Evolutionary conservation across 1,140 invertebrate species (phyloP).

Genomic region (Nasonia vitripennis): DNA sequence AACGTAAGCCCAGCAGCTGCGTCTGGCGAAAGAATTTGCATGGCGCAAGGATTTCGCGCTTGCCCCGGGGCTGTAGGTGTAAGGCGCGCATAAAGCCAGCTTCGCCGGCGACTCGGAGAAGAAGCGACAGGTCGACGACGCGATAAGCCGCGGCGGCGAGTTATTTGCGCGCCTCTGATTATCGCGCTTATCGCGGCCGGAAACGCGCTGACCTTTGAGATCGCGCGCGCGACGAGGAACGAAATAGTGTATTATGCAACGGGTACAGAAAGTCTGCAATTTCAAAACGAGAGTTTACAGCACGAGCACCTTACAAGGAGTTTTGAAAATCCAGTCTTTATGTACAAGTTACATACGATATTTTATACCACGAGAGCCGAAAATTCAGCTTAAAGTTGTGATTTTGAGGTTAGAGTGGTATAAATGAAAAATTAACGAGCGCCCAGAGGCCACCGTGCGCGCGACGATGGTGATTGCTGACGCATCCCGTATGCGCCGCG

Average conservation of each 20-base stretch:
- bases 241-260: no score
- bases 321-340: no score
- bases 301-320: no score
- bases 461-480: background rate
- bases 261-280: no score
- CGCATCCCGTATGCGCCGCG: background rate
- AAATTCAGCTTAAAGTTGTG: no score
- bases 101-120: background rate
- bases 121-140: background rate
- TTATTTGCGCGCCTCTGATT: background rate
- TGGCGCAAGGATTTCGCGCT: conserved; percentile 35
- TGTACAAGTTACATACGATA: no score
- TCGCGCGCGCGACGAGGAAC: background rate
- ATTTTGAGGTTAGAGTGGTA: no score
- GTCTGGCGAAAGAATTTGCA: conserved; percentile 42
- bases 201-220: background rate
- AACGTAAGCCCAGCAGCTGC: background rate
- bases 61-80: background rate
- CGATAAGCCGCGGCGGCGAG: background rate
- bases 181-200: background rate
- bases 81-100: no score
- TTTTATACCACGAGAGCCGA: no score
- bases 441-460: no score
- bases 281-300: no score
- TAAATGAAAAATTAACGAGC: background rate